Base-by-base conservation (phyloP, 1,140 invertebrate species). In the Wiebesia pumilae region DNA sequence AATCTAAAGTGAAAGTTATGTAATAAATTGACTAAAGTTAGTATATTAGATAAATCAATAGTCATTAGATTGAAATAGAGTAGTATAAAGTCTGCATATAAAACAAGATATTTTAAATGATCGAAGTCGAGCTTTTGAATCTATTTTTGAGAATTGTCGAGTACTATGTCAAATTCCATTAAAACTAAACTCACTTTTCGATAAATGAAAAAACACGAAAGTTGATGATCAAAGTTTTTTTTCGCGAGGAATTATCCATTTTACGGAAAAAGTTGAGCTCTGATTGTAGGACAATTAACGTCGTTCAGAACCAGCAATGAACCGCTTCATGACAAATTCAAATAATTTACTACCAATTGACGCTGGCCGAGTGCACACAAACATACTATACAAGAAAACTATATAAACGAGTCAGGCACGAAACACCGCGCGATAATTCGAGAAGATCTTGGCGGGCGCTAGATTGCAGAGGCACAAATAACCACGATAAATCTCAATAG, bases 401-500 rank as follows among this genome's bases (percentile, higher is more conserved):
- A 3, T 19, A 58, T 21, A 16, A 58, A 16, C 71, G 35, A 43
- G 35, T 30, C 1, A 40, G 12, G 10, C 10, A 40, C 24, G 19
- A 73, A 73, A 14, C 38, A 43, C 24, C 21, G 4, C 10, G 38
- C n/a, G 47, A 40, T 83, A n/a, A 75, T 75, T 83, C 35, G 33
- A 62, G 12, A n/a, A 24, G n/a, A 75, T 83, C 27, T 77, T n/a
- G 30, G 6, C 12, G 16, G 47, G n/a, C 30, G 30, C n/a, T 19
- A 51, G 7, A 81, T 65, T 4, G 33, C 35, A 19, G 7, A 38
- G 79, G 35, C 65, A 35, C 58, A 51, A 43, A 10, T 43, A 84
- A 40, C 75, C 58, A 51, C 75, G 83, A 84, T 78, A 84, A 84
- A 84, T 79, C 58, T 78, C 40, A 67, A 84, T 84, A 58, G 21